A percentile compares a stretch with the other conserved stretches of the same genome.
These are phyloP conservation scores for Chelon labrosus DNA, from an alignment of 2,797 vertebrate species.

Conservation along the genomic window DNA sequence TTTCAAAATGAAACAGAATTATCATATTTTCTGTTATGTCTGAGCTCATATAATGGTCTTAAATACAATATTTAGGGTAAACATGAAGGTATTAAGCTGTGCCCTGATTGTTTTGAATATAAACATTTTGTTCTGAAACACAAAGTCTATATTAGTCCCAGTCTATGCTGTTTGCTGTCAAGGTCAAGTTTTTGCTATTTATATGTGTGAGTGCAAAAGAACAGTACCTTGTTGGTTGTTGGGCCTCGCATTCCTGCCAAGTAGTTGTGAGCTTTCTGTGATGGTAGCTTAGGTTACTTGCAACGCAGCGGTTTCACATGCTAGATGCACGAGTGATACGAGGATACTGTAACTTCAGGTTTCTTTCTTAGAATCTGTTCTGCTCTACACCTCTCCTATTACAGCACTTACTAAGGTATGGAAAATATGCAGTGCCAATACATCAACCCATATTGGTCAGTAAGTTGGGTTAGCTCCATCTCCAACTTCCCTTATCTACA, in stretches of 20 bases:
- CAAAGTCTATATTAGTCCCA: neutral
- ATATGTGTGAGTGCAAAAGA: constrained; percentile 5
- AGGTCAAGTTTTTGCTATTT: constrained; percentile 19
- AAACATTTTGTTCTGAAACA: constrained; percentile 42
- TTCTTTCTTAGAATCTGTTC: constrained; percentile 27
- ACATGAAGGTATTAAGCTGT: constrained; percentile 10
- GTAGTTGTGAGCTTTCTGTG: constrained; percentile 23
- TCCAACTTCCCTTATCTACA: constrained; percentile 27
- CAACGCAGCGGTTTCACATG: constrained; percentile 27
- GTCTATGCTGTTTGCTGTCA: neutral
- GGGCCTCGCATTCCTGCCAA: constrained; percentile 46
- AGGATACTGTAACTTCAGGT: constrained; percentile 36
- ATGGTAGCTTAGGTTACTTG: constrained; percentile 45
- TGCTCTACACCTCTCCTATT: constrained; percentile 30
- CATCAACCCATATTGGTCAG: constrained; percentile 23
- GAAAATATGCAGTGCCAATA: constrained; percentile 22
- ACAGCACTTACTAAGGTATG: constrained; percentile 27
- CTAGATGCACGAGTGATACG: constrained; percentile 19
- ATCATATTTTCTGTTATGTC: constrained; percentile 13
- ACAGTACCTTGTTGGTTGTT: constrained; percentile 58
- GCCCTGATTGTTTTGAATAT: constrained; percentile 52
- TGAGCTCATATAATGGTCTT: constrained; percentile 23
- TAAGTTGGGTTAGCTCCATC: constrained; percentile 6
- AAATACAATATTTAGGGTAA: constrained; percentile 41
- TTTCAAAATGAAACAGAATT: constrained; percentile 25